These are phyloP conservation scores for Catocala fraxini DNA, from an alignment of 2,888 invertebrate species.

Conservation along the genomic window DNA sequence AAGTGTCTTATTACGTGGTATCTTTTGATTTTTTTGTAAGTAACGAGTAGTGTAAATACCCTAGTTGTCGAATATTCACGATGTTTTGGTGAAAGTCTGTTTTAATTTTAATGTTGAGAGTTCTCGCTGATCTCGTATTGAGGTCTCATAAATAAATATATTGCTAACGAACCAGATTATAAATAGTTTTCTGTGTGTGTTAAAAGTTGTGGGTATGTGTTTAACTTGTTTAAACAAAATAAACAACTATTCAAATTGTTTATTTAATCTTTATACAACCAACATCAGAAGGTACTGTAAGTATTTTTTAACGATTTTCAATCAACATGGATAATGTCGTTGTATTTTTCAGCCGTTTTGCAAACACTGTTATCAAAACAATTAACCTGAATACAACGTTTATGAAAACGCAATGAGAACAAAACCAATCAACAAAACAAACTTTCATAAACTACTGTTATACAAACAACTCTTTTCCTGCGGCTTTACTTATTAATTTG, in stretches of 20 bases:
- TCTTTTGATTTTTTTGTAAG: constrained; percentile 48
- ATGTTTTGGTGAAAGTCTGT: constrained; percentile 1
- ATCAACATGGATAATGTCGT: neutral
- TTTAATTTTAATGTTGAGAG: neutral
- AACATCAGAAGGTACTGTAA: too few relatives aligned
- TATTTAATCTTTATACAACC: too few relatives aligned
- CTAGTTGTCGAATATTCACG: neutral
- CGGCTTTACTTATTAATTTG: neutral
- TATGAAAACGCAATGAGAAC: neutral
- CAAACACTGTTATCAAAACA: neutral
- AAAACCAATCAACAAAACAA: neutral
- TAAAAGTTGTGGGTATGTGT: neutral
- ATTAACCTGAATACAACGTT: neutral
- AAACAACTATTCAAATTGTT: too few relatives aligned
- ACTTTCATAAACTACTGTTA: neutral
- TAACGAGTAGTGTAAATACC: constrained; percentile 4
- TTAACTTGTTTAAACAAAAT: too few relatives aligned
- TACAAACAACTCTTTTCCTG: constrained; percentile 1
- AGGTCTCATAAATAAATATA: constrained; percentile 1
- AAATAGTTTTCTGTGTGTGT: neutral
- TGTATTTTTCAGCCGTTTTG: neutral
- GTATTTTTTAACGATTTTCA: too few relatives aligned
- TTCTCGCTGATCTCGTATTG: constrained; percentile 2
- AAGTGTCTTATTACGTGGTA: constrained; percentile 53
- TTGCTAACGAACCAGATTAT: neutral